Conservation (phyloP, 2,888 invertebrate species). For the Tenthredo scrophulariae region DNA sequence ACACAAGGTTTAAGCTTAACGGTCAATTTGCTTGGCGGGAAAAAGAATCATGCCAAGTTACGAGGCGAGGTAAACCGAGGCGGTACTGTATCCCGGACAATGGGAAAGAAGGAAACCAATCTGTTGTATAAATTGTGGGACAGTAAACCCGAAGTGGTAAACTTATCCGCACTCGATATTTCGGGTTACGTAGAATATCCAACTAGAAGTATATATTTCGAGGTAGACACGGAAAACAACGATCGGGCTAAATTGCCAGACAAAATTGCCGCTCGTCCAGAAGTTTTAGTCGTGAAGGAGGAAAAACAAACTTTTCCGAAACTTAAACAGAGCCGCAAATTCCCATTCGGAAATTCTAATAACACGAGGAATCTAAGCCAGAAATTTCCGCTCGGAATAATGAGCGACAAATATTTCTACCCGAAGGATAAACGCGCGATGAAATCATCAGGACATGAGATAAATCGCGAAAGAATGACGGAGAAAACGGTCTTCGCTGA, state of each 20-base stretch:
- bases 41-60: slow-evolving; percentile 9
- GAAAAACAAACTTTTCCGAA: not conserved
- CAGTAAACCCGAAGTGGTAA: slow-evolving; percentile 15
- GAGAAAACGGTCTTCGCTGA: not conserved
- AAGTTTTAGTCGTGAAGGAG: not conserved
- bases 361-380: not conserved
- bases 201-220: not conserved
- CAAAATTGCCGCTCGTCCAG: not conserved
- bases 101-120: slow-evolving; percentile 17
- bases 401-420: slow-evolving; percentile 22
- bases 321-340: not conserved
- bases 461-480: not conserved
- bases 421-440: slow-evolving; percentile 3
- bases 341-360: not conserved
- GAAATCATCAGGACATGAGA: not conserved
- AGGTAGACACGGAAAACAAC: not conserved
- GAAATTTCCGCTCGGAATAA: not conserved
- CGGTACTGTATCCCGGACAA: not conserved
- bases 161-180: slow-evolving; percentile 26
- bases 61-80: not conserved
- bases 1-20: not conserved
- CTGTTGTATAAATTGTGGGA: slow-evolving; percentile 10
- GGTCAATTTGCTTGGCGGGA: slow-evolving; percentile 3
- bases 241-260: not conserved
- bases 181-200: slow-evolving; percentile 2